Evolutionary conservation across 2,888 invertebrate genomes (phyloP), one percentile per base, ranked within the genome.

Genomic region (Dusona sp.): DNA sequence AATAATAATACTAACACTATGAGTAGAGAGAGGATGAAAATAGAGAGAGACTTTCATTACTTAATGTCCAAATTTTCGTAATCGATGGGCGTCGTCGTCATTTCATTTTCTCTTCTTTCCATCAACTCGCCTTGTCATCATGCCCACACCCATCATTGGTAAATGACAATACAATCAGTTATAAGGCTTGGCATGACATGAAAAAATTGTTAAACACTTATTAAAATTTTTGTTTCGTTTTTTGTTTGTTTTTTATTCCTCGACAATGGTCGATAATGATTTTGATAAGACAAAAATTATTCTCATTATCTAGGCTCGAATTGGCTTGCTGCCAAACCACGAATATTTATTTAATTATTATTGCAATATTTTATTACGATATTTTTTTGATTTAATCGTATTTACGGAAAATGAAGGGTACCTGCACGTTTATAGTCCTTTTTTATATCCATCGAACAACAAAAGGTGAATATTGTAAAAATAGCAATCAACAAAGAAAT

Each of bases 51-150:
- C 9, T 16, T 25, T 68, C 68, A 45, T 68, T 68, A 68, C 68
- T 68, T 68, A 68, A 22, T 68, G 42, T 42, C 22, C 68, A 68
- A 68, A 68, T 68, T 25, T 68, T 42, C 68, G 25, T 68, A 68
- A 68, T 45, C 38, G 68, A 68, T 68, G 68, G 68, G 68, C 68
- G 68, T 68, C 68, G 13, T 22, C 42, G 42, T 68, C 42, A 45
- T 42, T 68, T 68, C 38, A 68, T 68, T 42, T 68, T 68, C 68
- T 68, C 42, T 68, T 22, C 13, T 42, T 42, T 25, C 42, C 68
- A 68, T 68, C 42, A 42, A 42, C 42, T 68, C 22, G 68, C 68
- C 68, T 25, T 68, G 68, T 68, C 68, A 45, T 68, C 68, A 68
- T 45, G 68, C 68, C 42, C 68, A 42, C 68, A 45, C 42, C 68